A percentile compares a stretch with the other conserved stretches of the same genome.
These are phyloP conservation scores for Ooceraea biroi DNA, from an alignment of 1,140 invertebrate genomes.

Conservation along the genomic window DNA sequence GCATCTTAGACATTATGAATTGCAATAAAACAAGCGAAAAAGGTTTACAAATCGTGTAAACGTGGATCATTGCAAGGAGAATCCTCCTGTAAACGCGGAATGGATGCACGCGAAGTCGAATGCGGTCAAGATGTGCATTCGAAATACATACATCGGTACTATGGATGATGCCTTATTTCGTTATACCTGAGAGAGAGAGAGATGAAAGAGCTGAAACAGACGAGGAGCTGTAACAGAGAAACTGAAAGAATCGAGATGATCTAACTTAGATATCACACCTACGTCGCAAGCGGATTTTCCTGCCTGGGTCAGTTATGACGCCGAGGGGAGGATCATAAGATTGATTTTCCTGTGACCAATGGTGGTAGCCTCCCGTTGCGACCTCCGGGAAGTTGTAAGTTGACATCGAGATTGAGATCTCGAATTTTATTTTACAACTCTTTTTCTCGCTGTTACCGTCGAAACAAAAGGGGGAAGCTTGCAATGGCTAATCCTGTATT, in stretches of 20 bases:
- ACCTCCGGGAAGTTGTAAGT: conserved; percentile 29
- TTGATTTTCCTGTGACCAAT: conserved; percentile 50
- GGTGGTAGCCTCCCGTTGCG: conserved; percentile 37
- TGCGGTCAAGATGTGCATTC: too few relatives aligned
- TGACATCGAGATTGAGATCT: conserved; percentile 38
- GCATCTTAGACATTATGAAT: conserved; percentile 1
- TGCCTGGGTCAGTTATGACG: conserved; percentile 29
- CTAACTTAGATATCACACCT: conserved; percentile 38
- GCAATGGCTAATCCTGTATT: conserved; percentile 15
- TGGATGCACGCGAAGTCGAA: neutral
- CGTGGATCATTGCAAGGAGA: too few relatives aligned
- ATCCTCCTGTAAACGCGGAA: neutral
- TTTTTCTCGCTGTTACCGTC: conserved; percentile 21
- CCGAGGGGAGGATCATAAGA: conserved; percentile 41
- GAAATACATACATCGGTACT: too few relatives aligned
- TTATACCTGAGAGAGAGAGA: too few relatives aligned
- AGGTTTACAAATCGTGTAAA: too few relatives aligned
- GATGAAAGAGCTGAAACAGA: neutral
- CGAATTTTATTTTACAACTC: conserved; percentile 31
- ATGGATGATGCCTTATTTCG: too few relatives aligned
- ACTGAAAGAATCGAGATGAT: neutral
- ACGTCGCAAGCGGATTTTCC: conserved; percentile 32
- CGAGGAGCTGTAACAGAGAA: too few relatives aligned
- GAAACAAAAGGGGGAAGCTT: conserved; percentile 31
- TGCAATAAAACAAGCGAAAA: neutral